Base-by-base conservation (phyloP, 2,888 invertebrate genomes). In the Siphlonurus alternatus region DNA sequence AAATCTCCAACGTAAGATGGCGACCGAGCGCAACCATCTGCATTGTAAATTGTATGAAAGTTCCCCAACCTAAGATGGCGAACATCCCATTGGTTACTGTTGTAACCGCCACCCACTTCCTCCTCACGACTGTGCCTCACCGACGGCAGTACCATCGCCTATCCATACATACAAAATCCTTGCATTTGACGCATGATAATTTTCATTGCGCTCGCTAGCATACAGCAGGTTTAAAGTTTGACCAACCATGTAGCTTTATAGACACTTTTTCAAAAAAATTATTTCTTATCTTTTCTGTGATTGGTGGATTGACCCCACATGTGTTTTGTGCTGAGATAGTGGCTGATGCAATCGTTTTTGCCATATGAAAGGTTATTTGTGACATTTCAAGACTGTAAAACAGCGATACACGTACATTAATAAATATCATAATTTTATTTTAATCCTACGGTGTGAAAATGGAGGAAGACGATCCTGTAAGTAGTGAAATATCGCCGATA, bases 381-480 rank as follows among this genome's bases (percentile, higher is more conserved):
- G 38, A 38, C 38, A 38, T 38, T 38, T 38, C 15, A 38, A 38
- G 7, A 38, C 38, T 38, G n/a, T 38, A 38, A 38, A 38, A 10
- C 38, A 38, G n/a, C n/a, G n/a, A n/a, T n/a, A n/a, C n/a, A n/a
- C n/a, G n/a, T n/a, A n/a, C n/a, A n/a, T n/a, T n/a, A n/a, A n/a
- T n/a, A n/a, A n/a, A n/a, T n/a, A n/a, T n/a, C n/a, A n/a, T n/a
- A n/a, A n/a, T n/a, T n/a, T n/a, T n/a, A n/a, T n/a, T n/a, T n/a
- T n/a, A n/a, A n/a, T n/a, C n/a, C n/a, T n/a, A n/a, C n/a, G n/a
- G n/a, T n/a, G n/a, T 66, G 59, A 74, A 71, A 71, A 80, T 80
- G 80, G 76, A 79, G 22, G 80, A 80, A 71, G 80, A 80, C 71
- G 79, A 80, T 69, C 76, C 78, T 71, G 80, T 80, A 75, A 72